phyloP scores from a whole-genome alignment of 2,888 invertebrate genomes.

The Celastrina argiolus region DNA sequence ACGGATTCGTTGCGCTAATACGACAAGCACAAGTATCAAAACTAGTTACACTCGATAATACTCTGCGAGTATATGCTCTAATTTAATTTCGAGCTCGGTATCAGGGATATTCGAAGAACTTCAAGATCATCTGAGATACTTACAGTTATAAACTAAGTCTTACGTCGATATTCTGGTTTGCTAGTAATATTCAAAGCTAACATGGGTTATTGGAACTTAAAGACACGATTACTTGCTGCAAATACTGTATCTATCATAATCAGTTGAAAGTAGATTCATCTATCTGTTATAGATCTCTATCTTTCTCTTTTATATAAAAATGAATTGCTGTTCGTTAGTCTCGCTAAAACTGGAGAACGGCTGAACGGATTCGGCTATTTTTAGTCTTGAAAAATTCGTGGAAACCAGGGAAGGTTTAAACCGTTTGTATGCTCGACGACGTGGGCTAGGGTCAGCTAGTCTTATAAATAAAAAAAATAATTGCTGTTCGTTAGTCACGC shows the following conservation, averaged over 20 bases:
- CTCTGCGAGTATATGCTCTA: not conserved
- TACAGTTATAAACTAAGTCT: conserved; percentile 18
- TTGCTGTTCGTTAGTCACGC: no score
- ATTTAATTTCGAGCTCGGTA: conserved; percentile 11
- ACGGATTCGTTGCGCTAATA: not conserved
- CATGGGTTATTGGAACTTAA: not conserved
- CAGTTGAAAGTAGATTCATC: no score
- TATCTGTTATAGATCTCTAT: no score
- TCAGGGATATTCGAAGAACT: conserved; percentile 14
- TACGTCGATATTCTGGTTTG: conserved; percentile 1
- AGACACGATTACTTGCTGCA: not conserved
- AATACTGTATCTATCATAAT: not conserved
- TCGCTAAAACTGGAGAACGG: no score
- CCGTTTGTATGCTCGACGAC: no score
- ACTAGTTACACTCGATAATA: not conserved
- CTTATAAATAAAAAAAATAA: no score
- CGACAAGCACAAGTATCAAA: not conserved
- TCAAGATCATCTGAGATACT: conserved; percentile 15
- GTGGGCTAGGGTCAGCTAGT: no score
- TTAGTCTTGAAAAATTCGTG: no score
- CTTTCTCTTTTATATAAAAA: no score
- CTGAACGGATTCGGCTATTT: no score
- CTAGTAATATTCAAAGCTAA: conserved; percentile 1
- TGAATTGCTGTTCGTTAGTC: no score
- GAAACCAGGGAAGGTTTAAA: no score